Evolutionary conservation across 2,113 vertebrate species (phyloP), one percentile per base, ranked within the genome.

Genomic region (Heteronetta atricapilla): DNA sequence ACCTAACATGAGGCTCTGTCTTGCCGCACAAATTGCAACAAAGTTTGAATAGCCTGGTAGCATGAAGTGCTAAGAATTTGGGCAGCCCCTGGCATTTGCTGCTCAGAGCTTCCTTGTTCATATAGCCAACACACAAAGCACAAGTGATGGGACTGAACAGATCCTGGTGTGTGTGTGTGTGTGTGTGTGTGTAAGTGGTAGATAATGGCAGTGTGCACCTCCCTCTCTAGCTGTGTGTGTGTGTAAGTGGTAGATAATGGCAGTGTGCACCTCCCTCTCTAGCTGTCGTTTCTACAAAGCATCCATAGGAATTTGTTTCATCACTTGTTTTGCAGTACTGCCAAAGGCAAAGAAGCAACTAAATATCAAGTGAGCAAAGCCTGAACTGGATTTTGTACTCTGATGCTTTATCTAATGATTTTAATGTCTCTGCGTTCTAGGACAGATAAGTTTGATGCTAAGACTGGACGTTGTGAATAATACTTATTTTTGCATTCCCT

Each of bases 91-190:
- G 26, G 6, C 3, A 15, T 42, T 68, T 75, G 33, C 40, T 64
- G 10, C 60, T 69, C 14, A 23, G 28, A 46, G 11, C 25, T 70
- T 69, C 21, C 56, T 68, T 60, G 10, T 29, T 83, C 14, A 3
- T 28, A 5, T 0, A 50, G 23, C 13, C 78, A 63, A 86, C 11
- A 7, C 23, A 53, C 19, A 8, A 62, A 73, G 28, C 14, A 6
- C 17, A 14, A 17, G 16, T 59, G n/a, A 31, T 46, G 56, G 52
- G 78, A 52, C 20, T 17, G 46, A 40, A 19, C 2, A 70, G 22
- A 42, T 64, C 10, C 40, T 42, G 12, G 1, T 0, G 18, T 28
- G 33, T 46, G 12, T 6, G 48, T 50, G 1, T 0, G 18, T 28
- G 33, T 46, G 12, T 6, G 48, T 50, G 48, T 40, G 38, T 83